Base-by-base conservation (phyloP, 2,113 vertebrate genomes). In the Poeciliopsis prolifica region DNA sequence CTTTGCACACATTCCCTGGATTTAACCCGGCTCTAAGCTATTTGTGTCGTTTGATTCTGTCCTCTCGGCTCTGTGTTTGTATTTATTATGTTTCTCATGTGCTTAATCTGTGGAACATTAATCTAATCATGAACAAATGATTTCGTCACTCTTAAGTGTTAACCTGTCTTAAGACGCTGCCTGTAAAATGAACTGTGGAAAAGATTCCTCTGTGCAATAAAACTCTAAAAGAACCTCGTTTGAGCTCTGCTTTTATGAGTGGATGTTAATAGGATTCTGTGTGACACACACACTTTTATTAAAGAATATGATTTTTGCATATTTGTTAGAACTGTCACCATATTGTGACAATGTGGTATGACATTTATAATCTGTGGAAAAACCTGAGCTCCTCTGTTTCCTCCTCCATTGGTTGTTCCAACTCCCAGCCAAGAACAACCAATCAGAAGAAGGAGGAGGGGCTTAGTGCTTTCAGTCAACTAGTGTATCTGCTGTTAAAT, bases 161-260 rank as follows among this genome's bases (percentile, higher is more conserved):
- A 81, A 73, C 75, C 78, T 79, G 78, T 44, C 22, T 10, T n/a
- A 9, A 79, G 76, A 83, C 68, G 65, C 62, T 85, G 68, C 69
- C 60, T 83, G 64, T 82, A 0, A 63, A 80, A 40, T 81, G 24
- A 87, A 87, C 82, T 80, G 72, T 86, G 58, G 51, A 88, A 84
- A 83, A 61, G 15, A 84, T 84, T 86, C 76, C 64, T 75, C 51
- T 86, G 90, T 93, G 77, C 86, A 94, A 94, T 94, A 92, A 93
- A 94, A 42, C 35, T 13, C 7, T 15, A 5, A 67, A 67, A 29
- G n/a, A 28, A 28, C 13, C 26, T 17, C 2, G 37, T 26, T 42
- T 5, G n/a, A 42, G 35, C 6, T n/a, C 10, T 37, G 26, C 3
- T 54, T 10, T 28, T 37, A 8, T 13, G 40, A 13, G 10, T 42